Conservation (phyloP, 2,888 invertebrate genomes). For the Eutolmus rufibarbis region DNA sequence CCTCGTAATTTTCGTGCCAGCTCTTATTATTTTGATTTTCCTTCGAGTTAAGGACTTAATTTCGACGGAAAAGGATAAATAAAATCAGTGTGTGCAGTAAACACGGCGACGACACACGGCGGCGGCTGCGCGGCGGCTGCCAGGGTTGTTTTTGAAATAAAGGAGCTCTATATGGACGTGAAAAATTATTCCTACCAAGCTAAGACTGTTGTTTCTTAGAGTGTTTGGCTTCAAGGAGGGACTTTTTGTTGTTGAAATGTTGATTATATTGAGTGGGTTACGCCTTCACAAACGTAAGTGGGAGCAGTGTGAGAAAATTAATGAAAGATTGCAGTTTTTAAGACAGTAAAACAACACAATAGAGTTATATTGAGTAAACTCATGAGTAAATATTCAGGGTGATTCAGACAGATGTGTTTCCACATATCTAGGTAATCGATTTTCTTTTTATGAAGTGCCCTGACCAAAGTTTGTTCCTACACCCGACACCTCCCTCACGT, state of each 20-base stretch:
- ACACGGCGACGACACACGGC: neutral
- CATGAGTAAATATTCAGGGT: too few relatives aligned
- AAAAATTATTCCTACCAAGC: neutral
- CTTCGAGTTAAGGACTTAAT: neutral
- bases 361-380: too few relatives aligned
- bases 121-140: neutral
- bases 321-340: neutral
- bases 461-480: too few relatives aligned
- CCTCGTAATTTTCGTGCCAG: neutral
- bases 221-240: neutral
- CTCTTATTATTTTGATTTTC: constrained; percentile 13
- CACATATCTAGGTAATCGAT: too few relatives aligned
- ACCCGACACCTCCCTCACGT: too few relatives aligned
- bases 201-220: neutral
- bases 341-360: too few relatives aligned
- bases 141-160: neutral
- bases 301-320: neutral
- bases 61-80: constrained; percentile 5
- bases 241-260: neutral
- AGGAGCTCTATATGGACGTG: neutral
- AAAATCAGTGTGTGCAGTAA: neutral
- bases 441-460: too few relatives aligned
- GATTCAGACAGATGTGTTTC: too few relatives aligned
- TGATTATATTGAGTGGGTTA: neutral
- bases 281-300: neutral